Evolutionary conservation across 2,888 invertebrate species (phyloP).

Genomic region (Diplazon laetatorius): DNA sequence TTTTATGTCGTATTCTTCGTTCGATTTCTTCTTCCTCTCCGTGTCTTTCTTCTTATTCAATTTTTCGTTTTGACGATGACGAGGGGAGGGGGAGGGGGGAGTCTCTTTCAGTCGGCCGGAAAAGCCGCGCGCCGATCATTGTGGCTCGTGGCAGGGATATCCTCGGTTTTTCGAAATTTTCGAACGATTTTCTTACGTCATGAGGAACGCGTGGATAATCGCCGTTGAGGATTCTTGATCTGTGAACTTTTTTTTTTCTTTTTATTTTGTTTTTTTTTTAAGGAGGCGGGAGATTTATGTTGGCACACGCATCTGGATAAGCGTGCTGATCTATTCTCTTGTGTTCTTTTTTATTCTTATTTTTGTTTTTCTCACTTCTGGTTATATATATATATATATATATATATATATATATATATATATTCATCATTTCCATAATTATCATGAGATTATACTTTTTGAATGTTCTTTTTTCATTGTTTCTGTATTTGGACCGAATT

Average conservation of each 20-base stretch:
- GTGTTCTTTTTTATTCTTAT: too few relatives aligned
- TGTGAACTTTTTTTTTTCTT: background rate
- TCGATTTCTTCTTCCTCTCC: slow-evolving; percentile 21
- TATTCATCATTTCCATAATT: too few relatives aligned
- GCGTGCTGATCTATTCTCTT: too few relatives aligned
- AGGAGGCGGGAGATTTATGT: too few relatives aligned
- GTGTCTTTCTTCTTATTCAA: slow-evolving; percentile 21
- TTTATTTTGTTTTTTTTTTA: background rate
- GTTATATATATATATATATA: too few relatives aligned
- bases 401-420: too few relatives aligned
- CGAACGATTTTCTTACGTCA: slow-evolving; percentile 43
- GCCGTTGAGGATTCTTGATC: slow-evolving; percentile 49
- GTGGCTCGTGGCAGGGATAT: slow-evolving; percentile 71
- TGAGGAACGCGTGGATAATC: slow-evolving; percentile 57
- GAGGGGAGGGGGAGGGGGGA: too few relatives aligned
- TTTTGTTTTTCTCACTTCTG: background rate
- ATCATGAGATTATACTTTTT: too few relatives aligned
- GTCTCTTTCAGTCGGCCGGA: slow-evolving; percentile 47
- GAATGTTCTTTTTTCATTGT: too few relatives aligned
- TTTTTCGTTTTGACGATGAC: slow-evolving; percentile 37
- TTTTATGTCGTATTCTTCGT: too few relatives aligned
- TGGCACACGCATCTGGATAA: too few relatives aligned
- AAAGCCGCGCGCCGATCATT: slow-evolving; percentile 58
- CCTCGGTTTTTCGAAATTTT: slow-evolving; percentile 58
- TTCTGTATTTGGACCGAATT: too few relatives aligned